These are phyloP conservation scores for Coecobrya sp. DNA, from an alignment of 2,888 invertebrate genomes.

Conservation along the genomic window DNA sequence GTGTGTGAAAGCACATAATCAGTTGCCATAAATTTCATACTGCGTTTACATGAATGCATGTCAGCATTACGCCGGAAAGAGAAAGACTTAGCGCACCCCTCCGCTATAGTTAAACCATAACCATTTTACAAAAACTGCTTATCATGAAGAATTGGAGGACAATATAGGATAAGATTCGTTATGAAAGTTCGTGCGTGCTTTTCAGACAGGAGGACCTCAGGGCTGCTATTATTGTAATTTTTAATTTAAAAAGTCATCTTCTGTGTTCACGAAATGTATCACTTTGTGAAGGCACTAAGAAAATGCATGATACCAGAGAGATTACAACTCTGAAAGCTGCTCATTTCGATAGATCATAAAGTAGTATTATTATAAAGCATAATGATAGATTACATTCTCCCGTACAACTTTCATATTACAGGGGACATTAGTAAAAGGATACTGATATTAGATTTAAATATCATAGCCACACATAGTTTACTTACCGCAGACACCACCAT, in stretches of 20 bases:
- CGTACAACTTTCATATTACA: neutral
- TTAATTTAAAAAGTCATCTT: conserved; percentile 48
- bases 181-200: conserved; percentile 7
- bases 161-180: neutral
- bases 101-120: neutral
- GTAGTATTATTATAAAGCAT: neutral
- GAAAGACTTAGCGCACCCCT: neutral
- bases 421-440: neutral
- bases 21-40: conserved; percentile 76
- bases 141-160: conserved; percentile 10
- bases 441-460: neutral
- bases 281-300: neutral
- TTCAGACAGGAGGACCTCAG: conserved; percentile 41
- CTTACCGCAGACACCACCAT: conserved; percentile 72
- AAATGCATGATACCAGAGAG: neutral
- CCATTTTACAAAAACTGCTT: conserved; percentile 5
- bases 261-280: conserved; percentile 16
- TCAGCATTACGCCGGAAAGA: conserved; percentile 23
- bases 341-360: neutral
- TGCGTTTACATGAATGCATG: conserved; percentile 50
- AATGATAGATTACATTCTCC: conserved; percentile 43
- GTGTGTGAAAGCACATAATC: conserved; percentile 79
- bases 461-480: neutral
- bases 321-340: conserved; percentile 24
- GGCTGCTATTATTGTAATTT: conserved; percentile 52